These are phyloP conservation scores for Conus betulinus DNA, from an alignment of 1,140 invertebrate genomes.

Conservation along the genomic window DNA sequence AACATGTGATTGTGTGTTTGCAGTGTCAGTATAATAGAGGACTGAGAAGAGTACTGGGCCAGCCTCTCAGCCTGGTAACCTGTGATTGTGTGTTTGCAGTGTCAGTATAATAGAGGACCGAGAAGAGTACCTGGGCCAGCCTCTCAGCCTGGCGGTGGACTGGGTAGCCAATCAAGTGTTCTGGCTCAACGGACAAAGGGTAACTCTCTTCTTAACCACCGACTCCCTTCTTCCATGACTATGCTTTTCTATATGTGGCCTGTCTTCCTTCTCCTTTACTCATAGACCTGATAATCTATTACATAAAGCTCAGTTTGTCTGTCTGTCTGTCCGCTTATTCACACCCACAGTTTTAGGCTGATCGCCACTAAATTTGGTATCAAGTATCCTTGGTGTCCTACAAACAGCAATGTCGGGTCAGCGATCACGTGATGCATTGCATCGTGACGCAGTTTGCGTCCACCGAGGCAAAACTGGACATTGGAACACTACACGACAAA, in stretches of 20 bases:
- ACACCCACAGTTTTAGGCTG: too few relatives aligned
- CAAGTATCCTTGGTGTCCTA: too few relatives aligned
- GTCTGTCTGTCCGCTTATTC: too few relatives aligned
- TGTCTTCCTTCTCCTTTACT: too few relatives aligned
- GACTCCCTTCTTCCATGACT: not conserved
- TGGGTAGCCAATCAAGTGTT: not conserved
- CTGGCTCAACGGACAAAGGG: slow-evolving; percentile 16
- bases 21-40: not conserved
- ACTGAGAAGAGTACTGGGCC: not conserved
- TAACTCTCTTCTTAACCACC: not conserved
- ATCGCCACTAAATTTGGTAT: too few relatives aligned
- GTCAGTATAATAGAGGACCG: not conserved
- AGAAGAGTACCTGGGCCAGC: not conserved
- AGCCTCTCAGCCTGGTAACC: not conserved
- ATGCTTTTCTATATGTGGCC: not conserved
- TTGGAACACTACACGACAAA: too few relatives aligned
- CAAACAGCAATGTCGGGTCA: too few relatives aligned
- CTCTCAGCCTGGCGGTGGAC: slow-evolving; percentile 4
- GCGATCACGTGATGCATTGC: too few relatives aligned
- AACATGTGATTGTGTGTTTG: not conserved
- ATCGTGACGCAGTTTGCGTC: too few relatives aligned
- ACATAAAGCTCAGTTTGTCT: too few relatives aligned
- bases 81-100: slow-evolving; percentile 1
- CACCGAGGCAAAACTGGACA: too few relatives aligned
- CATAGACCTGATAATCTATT: too few relatives aligned